Evolutionary conservation across 2,797 vertebrate genomes (phyloP).

Genomic region (Microhierax caerulescens): DNA sequence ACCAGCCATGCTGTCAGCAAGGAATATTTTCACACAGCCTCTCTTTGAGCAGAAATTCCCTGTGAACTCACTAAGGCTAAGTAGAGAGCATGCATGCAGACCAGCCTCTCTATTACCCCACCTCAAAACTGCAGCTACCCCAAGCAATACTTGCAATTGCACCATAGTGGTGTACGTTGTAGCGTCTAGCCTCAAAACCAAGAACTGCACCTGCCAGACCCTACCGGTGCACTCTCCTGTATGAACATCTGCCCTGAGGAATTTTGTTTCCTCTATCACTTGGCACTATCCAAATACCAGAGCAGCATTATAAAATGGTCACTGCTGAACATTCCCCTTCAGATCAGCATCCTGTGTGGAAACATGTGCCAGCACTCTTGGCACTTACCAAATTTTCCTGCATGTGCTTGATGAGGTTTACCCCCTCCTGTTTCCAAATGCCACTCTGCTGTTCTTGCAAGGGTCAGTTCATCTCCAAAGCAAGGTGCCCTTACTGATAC

Average conservation of each 20-base stretch:
- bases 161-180: not conserved
- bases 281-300: not conserved
- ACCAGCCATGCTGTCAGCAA: not conserved
- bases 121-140: not conserved
- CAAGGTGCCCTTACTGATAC: not conserved
- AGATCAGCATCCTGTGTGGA: not conserved
- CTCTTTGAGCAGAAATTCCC: not conserved
- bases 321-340: not conserved
- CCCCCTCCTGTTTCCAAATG: not conserved
- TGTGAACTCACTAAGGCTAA: not conserved
- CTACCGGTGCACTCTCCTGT: not conserved
- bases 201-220: not conserved
- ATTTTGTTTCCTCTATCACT: not conserved
- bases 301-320: not conserved
- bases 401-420: not conserved
- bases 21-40: not conserved
- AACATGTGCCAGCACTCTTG: not conserved
- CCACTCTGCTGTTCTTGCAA: not conserved
- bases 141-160: not conserved
- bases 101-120: not conserved
- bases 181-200: not conserved
- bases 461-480: not conserved
- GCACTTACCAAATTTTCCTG: not conserved
- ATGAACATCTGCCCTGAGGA: not conserved
- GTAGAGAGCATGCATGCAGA: accelerated